A percentile compares a stretch with the other conserved stretches of the same genome.
Conservation (phyloP, 2,113 vertebrate genomes). For the Oxyura jamaicensis region DNA sequence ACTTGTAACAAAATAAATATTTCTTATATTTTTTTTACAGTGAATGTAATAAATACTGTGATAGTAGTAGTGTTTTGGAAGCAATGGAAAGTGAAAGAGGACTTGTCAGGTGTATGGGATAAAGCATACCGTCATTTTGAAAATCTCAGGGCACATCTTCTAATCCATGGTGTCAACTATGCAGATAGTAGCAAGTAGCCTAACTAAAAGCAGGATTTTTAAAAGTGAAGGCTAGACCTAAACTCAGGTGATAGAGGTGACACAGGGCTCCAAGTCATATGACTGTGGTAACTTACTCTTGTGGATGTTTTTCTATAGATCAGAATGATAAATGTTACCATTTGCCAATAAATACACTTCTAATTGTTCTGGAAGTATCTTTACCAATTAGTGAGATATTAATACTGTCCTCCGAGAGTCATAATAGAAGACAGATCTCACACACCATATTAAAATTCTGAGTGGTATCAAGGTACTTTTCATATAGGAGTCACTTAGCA, state of each 20-base stretch:
- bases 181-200: background rate
- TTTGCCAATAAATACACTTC: background rate
- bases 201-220: background rate
- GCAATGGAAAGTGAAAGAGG: background rate
- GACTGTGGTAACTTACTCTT: background rate
- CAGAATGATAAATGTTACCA: background rate
- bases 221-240: background rate
- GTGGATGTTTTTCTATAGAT: background rate
- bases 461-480: background rate
- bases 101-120: background rate
- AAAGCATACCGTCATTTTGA: background rate
- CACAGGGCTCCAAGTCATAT: background rate
- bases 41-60: background rate
- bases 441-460: background rate
- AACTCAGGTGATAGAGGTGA: background rate
- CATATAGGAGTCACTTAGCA: fast-evolving
- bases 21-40: background rate
- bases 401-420: background rate
- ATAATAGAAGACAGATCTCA: background rate
- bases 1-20: background rate
- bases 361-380: background rate
- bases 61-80: background rate
- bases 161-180: background rate
- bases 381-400: background rate
- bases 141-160: background rate